Conservation (phyloP, 2,797 vertebrate genomes). For the Arctocebus calabarensis region DNA sequence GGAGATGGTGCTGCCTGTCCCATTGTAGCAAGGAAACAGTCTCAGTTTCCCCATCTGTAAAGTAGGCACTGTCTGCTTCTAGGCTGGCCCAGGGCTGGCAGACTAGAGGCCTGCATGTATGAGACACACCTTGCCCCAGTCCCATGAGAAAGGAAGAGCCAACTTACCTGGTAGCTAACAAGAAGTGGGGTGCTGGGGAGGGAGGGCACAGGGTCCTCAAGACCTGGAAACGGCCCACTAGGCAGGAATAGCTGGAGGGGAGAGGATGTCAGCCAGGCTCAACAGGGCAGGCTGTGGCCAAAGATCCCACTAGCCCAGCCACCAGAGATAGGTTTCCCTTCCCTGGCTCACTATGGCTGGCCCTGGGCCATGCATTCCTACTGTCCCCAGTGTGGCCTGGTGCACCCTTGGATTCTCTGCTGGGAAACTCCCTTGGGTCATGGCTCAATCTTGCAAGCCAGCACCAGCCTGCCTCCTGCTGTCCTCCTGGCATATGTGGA, state of each 20-base stretch:
- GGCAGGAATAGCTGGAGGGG: constrained; percentile 87
- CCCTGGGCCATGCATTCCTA: too few species aligned
- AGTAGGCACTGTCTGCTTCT: background rate
- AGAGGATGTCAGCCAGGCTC: background rate
- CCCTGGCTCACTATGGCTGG: background rate
- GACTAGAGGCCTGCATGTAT: background rate
- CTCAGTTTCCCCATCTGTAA: background rate
- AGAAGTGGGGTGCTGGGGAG: constrained; percentile 93
- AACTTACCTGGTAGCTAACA: constrained; percentile 93
- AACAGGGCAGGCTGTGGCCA: background rate
- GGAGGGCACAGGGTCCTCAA: constrained; percentile 89
- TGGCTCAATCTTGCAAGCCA: background rate
- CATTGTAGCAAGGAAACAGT: background rate
- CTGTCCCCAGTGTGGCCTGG: background rate
- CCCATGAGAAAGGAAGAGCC: background rate
- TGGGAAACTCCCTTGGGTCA: background rate
- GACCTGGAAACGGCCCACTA: constrained; percentile 89
- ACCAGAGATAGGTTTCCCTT: background rate
- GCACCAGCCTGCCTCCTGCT: background rate
- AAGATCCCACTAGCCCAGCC: too few species aligned
- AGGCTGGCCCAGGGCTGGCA: background rate
- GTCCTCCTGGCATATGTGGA: background rate
- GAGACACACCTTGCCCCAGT: background rate
- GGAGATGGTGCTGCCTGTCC: background rate
- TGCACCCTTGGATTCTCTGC: background rate